These are phyloP conservation scores for Ectobius pallidus DNA, from an alignment of 2,888 invertebrate species.

Conservation along the genomic window DNA sequence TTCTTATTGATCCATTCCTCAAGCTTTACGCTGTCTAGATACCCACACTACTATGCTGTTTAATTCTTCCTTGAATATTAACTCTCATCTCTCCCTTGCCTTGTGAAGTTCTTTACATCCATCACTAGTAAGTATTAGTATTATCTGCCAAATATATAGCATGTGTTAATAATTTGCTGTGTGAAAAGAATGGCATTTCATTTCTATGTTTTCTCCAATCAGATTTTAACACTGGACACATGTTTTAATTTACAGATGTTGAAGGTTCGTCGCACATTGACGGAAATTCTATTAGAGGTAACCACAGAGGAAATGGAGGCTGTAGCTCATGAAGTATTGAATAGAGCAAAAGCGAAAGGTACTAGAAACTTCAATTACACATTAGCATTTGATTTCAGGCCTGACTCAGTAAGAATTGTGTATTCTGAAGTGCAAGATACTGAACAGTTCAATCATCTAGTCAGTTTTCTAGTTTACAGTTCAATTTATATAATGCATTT, in stretches of 20 bases:
- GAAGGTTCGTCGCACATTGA: slow-evolving; percentile 84
- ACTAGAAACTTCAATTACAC: slow-evolving; percentile 54
- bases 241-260: slow-evolving; percentile 75
- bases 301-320: slow-evolving; percentile 87
- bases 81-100: too few relatives aligned
- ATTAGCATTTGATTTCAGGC: slow-evolving; percentile 13
- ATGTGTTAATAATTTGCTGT: too few relatives aligned
- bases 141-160: too few relatives aligned
- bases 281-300: slow-evolving; percentile 92
- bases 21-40: too few relatives aligned
- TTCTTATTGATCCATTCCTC: too few relatives aligned
- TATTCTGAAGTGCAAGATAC: slow-evolving; percentile 14
- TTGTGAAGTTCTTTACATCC: too few relatives aligned
- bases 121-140: too few relatives aligned
- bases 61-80: too few relatives aligned
- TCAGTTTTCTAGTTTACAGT: neutral
- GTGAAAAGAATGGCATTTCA: too few relatives aligned
- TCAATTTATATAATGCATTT: neutral
- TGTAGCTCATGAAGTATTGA: slow-evolving; percentile 85
- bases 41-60: too few relatives aligned
- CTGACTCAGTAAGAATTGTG: slow-evolving; percentile 17
- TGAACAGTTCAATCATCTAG: neutral
- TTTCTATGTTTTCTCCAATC: too few relatives aligned
- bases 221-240: too few relatives aligned
- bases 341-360: slow-evolving; percentile 82